Evolutionary conservation across 2,888 invertebrate genomes (phyloP).

Genomic region (Dermolepida albohirtum): DNA sequence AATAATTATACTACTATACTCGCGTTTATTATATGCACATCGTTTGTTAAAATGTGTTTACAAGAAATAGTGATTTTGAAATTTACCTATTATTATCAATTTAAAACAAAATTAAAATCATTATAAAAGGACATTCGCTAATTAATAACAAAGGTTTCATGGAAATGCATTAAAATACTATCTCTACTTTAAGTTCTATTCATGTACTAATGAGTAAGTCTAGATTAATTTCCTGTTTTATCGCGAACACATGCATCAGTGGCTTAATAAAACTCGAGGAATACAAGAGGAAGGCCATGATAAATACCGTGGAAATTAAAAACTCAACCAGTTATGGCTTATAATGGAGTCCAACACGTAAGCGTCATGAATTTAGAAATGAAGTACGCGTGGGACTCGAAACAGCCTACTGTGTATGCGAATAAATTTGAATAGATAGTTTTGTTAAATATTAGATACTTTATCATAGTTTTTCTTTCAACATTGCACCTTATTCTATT

Average conservation of each 20-base stretch:
- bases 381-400: constrained; percentile 22
- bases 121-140: too few relatives aligned
- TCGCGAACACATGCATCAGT: constrained; percentile 11
- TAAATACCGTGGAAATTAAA: constrained; percentile 34
- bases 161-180: background rate
- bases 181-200: background rate
- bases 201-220: constrained; percentile 10
- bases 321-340: constrained; percentile 30
- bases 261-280: constrained; percentile 6
- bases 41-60: too few relatives aligned
- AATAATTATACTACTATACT: too few relatives aligned
- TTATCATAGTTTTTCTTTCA: background rate
- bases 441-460: constrained; percentile 8
- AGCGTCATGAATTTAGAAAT: constrained; percentile 26
- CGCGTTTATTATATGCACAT: too few relatives aligned
- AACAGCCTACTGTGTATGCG: constrained; percentile 27
- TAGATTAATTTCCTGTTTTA: constrained; percentile 22
- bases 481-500: too few relatives aligned
- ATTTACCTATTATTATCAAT: too few relatives aligned
- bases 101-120: too few relatives aligned
- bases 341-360: constrained; percentile 32
- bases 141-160: too few relatives aligned
- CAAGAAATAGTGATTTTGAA: too few relatives aligned
- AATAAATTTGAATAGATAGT: constrained; percentile 22
- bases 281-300: constrained; percentile 20